A percentile compares a stretch with the other conserved stretches of the same genome.
Conservation (phyloP, 92 coral and sea anemone genomes). For the Phymanthus crucifer region DNA sequence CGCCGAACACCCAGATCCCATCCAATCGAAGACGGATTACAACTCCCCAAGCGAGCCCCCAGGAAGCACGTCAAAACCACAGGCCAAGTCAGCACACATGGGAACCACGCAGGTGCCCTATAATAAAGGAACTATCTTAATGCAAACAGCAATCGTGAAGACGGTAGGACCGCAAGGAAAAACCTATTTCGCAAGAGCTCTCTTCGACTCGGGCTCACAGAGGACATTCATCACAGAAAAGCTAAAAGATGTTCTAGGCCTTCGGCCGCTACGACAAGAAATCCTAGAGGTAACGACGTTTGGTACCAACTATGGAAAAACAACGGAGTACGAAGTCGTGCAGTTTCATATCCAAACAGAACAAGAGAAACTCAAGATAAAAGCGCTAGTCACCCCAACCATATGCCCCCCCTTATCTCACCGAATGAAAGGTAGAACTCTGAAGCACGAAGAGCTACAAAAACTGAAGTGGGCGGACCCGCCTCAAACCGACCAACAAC, state of each 20-base stretch:
- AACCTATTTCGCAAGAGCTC: not conserved
- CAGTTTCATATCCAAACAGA: conserved; percentile 4
- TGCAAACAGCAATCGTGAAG: conserved; percentile 4
- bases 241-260: not conserved
- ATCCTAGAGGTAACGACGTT: not conserved
- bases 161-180: conserved; percentile 1
- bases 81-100: conserved; percentile 4
- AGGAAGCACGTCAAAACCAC: not conserved
- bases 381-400: not conserved
- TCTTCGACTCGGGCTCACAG: not conserved
- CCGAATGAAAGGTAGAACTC: not conserved
- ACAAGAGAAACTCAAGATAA: not conserved
- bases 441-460: not conserved
- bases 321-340: not conserved
- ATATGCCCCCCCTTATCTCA: not conserved
- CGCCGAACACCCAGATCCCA: not conserved
- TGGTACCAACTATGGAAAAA: not conserved
- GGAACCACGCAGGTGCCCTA: not conserved
- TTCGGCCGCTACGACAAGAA: not conserved
- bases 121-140: not conserved
- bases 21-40: not conserved
- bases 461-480: not conserved
- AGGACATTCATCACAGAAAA: not conserved
- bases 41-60: conserved; percentile 1
- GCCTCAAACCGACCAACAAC: not conserved